Percentiles rank a stretch among this genome's conserved stretches.
phyloP scores from a whole-genome alignment of 2,888 invertebrate genomes.

The Mamestra brassicae region DNA sequence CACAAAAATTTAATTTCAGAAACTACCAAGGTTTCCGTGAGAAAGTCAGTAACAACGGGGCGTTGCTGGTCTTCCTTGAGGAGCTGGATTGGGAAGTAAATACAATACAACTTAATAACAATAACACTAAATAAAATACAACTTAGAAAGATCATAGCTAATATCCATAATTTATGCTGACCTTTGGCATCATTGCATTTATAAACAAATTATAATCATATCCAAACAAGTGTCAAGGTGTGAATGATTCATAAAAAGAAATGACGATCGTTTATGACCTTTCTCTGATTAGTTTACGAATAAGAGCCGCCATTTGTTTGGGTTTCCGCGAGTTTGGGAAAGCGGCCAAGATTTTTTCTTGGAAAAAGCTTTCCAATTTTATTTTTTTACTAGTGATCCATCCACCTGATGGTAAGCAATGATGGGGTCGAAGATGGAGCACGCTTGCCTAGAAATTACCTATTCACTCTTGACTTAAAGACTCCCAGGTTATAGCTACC shows the following conservation, averaged over 20 bases:
- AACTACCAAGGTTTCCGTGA: no score
- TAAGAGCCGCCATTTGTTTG: conserved; percentile 4
- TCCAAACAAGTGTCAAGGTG: conserved; percentile 26
- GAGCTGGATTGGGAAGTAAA: no score
- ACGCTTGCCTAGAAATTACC: no score
- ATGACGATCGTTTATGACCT: conserved; percentile 18
- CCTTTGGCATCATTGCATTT: conserved; percentile 14
- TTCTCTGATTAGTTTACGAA: neutral
- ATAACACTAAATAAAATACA: neutral
- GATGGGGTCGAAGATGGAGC: no score
- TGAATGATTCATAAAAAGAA: conserved; percentile 15
- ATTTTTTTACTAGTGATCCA: no score
- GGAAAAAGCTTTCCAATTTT: neutral
- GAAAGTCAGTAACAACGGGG: no score
- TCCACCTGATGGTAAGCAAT: neutral
- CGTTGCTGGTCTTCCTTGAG: no score
- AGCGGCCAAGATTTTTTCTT: neutral
- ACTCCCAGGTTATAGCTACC: no score
- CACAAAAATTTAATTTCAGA: no score
- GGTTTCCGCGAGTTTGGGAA: neutral
- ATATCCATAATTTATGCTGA: conserved; percentile 27
- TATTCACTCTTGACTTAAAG: no score
- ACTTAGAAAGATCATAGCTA: neutral
- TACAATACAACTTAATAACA: no score
- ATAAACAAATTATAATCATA: conserved; percentile 1